A percentile compares a stretch with the other conserved stretches of the same genome.
phyloP scores from a whole-genome alignment of 2,113 vertebrate species.

The Pitta sordida region DNA sequence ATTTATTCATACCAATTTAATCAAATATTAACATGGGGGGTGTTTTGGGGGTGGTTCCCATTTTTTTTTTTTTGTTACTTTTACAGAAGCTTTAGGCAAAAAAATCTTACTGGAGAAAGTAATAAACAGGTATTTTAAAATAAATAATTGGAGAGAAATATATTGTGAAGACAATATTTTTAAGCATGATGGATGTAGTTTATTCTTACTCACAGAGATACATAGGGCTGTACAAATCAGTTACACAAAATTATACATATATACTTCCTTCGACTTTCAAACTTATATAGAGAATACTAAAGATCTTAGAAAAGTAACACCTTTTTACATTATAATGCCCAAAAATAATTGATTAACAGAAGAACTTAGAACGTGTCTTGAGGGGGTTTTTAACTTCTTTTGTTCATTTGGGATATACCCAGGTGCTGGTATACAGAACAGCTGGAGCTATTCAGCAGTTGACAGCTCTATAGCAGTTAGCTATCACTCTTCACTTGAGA shows the following conservation, averaged over 20 bases:
- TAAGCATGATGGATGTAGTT: not conserved
- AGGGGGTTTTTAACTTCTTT: too few species aligned
- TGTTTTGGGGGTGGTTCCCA: rapidly evolving
- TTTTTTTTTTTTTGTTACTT: not conserved
- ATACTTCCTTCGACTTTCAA: not conserved
- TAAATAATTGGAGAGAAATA: not conserved
- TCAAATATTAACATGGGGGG: not conserved
- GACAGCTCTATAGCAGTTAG: slow-evolving; percentile 16
- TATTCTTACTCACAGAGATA: not conserved
- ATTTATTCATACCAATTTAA: not conserved
- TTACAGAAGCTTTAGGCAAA: not conserved
- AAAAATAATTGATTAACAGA: not conserved
- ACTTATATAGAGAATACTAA: not conserved
- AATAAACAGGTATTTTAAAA: not conserved
- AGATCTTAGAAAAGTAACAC: not conserved
- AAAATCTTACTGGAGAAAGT: not conserved
- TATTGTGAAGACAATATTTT: not conserved
- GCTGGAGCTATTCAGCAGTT: slow-evolving; percentile 25
- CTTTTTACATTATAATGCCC: not conserved
- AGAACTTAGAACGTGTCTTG: not conserved
- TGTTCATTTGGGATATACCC: not conserved
- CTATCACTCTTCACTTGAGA: slow-evolving; percentile 21
- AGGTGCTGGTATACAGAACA: slow-evolving; percentile 36
- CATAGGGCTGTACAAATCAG: not conserved
- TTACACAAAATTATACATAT: not conserved